Conservation (phyloP, 2,888 invertebrate species). For the Ophion ellenae region DNA sequence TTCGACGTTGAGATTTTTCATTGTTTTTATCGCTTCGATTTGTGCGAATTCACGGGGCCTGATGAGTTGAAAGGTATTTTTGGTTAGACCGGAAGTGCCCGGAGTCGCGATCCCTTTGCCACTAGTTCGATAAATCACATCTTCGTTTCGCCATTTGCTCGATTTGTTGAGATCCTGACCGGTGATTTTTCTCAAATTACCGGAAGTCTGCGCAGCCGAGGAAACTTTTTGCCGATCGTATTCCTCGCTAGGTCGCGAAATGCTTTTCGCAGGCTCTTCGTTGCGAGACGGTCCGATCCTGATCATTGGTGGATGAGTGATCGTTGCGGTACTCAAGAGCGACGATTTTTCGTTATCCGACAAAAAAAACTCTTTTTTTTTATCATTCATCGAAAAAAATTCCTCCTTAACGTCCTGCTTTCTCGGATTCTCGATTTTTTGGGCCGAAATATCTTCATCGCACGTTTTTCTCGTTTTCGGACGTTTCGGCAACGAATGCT, state of each 20-base stretch:
- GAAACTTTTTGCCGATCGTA: slow-evolving; percentile 84
- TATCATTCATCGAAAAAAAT: slow-evolving; percentile 19
- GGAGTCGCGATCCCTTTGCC: slow-evolving; percentile 65
- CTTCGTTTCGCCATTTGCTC: slow-evolving; percentile 71
- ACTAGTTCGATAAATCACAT: slow-evolving; percentile 75
- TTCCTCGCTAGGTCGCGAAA: slow-evolving; percentile 43
- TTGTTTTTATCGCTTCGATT: slow-evolving; percentile 83
- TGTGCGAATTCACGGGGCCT: slow-evolving; percentile 86
- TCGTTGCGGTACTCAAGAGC: slow-evolving; percentile 46
- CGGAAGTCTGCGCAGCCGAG: slow-evolving; percentile 86
- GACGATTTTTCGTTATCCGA: slow-evolving; percentile 23
- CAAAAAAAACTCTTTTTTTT: slow-evolving; percentile 30
- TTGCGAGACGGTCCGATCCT: slow-evolving; percentile 52
- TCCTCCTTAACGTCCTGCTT: slow-evolving; percentile 8
- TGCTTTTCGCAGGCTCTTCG: not conserved
- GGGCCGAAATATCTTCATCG: slow-evolving; percentile 29
- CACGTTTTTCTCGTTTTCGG: slow-evolving; percentile 81
- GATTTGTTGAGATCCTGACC: slow-evolving; percentile 36
- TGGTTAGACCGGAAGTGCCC: slow-evolving; percentile 72
- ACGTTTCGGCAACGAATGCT: slow-evolving; percentile 89
- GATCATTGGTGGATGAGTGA: slow-evolving; percentile 63
- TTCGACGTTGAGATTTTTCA: slow-evolving; percentile 71
- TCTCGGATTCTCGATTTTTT: not conserved
- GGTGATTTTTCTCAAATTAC: slow-evolving; percentile 83
- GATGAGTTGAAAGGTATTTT: slow-evolving; percentile 85